Conservation (phyloP, 2,888 invertebrate species). For the Platycnemis pennipes region DNA sequence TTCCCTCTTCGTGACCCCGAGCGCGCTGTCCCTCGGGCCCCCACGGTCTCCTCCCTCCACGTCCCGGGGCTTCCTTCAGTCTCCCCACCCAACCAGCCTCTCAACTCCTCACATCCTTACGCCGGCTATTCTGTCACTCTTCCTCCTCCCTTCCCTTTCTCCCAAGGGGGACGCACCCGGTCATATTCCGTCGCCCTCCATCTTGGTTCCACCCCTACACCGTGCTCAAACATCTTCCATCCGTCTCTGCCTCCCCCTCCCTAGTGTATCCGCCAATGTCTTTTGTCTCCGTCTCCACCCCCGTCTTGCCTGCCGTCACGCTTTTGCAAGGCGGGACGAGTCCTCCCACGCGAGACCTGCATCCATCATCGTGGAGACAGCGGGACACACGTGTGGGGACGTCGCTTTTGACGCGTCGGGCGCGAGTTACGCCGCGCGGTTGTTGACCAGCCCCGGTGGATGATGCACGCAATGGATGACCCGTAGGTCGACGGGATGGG, state of each 20-base stretch:
- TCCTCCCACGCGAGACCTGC: neutral
- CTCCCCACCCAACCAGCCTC: neutral
- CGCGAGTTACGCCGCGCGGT: neutral
- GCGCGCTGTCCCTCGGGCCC: neutral
- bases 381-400: neutral
- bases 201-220: neutral
- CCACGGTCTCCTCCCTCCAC: neutral
- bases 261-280: neutral
- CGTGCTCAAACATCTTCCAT: neutral
- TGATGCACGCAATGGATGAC: neutral
- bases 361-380: constrained; percentile 23
- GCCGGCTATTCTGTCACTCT: too few species aligned
- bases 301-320: neutral
- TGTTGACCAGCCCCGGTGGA: neutral
- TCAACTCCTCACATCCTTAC: too few species aligned
- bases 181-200: neutral
- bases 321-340: neutral
- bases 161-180: neutral
- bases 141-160: too few species aligned
- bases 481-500: neutral
- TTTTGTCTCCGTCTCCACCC: neutral
- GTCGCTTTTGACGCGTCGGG: neutral
- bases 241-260: neutral
- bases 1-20: neutral
- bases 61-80: neutral